Evolutionary conservation across 2,113 vertebrate species (phyloP), one percentile per base, ranked within the genome.

Genomic region (Trichechus manatus): DNA sequence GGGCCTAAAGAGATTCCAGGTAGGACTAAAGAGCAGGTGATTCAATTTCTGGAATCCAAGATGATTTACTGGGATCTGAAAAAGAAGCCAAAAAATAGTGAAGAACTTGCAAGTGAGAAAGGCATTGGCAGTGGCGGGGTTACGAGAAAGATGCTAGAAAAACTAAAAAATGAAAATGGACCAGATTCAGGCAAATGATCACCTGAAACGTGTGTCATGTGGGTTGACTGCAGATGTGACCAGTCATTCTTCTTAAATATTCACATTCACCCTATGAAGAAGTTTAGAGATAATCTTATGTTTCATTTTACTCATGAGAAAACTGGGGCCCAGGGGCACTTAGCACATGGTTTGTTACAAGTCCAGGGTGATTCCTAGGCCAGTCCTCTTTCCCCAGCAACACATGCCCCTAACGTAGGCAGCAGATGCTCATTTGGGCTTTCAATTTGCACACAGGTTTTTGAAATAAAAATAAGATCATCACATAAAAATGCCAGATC

Each of bases 401-500:
- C 42, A 81, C 50, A 36, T 80, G 70, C 14, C 50, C 53, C 53
- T 80, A 64, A 92, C 66, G 27, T 68, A 66, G 1, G 33, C 33
- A 91, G 87, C 59, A 91, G 39, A 85, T 89, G 63, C 14, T 93
- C 39, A 39, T 79, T 61, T 81, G 64, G 90, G 64, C 50, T 96
- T 95, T 81, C 64, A 85, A 79, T 94, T 97, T 92, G 64, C 36
- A 93, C 17, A 81, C 17, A 74, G 44, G 31, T 9, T 77, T 95
- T 94, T 79, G 77, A 93, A 94, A 89, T 72, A 72, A 97, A 92
- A 96, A 94, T 89, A 50, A 78, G 64, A 80, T 82, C 61, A 88
- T 93, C 61, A 86, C 68, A 88, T 77, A 74, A 84, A 84, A 90
- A 79, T 33, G 53, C 36, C 74, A 42, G 33, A 64, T 47, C 68